phyloP scores from a whole-genome alignment of 2,797 vertebrate species.

The Furcifer pardalis region DNA sequence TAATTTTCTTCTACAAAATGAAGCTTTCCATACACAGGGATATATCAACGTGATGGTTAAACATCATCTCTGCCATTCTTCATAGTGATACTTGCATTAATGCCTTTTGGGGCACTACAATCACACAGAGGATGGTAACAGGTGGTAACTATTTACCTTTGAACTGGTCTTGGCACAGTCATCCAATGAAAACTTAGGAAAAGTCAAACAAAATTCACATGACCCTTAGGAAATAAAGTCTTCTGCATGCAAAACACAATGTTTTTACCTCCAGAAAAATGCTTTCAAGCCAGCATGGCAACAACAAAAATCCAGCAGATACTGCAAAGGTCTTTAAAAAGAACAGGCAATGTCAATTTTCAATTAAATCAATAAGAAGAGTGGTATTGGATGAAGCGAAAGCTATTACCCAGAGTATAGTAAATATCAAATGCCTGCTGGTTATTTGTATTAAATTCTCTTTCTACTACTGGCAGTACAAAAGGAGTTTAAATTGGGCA shows the following conservation, averaged over 20 bases:
- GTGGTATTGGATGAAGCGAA: neutral
- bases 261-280: neutral
- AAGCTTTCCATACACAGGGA: neutral
- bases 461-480: slow-evolving; percentile 12
- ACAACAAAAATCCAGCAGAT: neutral
- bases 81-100: neutral
- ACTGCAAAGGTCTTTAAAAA: neutral
- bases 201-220: neutral
- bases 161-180: neutral
- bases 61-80: neutral
- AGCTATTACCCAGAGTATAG: neutral
- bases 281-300: neutral
- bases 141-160: neutral
- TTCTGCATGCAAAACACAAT: neutral
- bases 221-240: neutral
- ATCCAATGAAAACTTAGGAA: neutral
- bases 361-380: slow-evolving; percentile 7
- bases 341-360: slow-evolving; percentile 5
- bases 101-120: neutral
- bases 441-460: slow-evolving; percentile 11
- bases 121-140: neutral
- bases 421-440: slow-evolving; percentile 21
- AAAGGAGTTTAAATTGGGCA: slow-evolving; percentile 1
- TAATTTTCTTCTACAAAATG: neutral
- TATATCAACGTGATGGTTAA: neutral